Evolutionary conservation across 2,888 invertebrate species (phyloP).

Genomic region (Asteroscopus sphinx): DNA sequence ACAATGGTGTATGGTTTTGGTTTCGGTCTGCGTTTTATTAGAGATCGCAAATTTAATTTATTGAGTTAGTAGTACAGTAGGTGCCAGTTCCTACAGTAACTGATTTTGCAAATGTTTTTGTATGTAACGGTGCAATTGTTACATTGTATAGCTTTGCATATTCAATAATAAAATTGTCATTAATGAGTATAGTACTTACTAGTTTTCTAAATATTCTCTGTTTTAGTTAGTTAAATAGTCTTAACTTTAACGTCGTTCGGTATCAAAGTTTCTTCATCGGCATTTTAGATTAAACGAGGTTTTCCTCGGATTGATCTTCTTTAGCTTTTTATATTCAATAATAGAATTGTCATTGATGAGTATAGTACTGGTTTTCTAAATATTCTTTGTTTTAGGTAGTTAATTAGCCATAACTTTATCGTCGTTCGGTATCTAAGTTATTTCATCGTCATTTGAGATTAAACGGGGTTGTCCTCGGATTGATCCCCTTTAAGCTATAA

Average conservation of each 20-base stretch:
- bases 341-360: too few relatives aligned
- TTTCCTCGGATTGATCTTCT: slow-evolving; percentile 17
- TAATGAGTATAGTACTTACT: background rate
- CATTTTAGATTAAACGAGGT: slow-evolving; percentile 6
- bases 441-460: too few relatives aligned
- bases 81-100: slow-evolving; percentile 14
- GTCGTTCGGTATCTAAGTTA: too few relatives aligned
- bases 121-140: slow-evolving; percentile 25
- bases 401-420: too few relatives aligned
- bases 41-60: slow-evolving; percentile 46
- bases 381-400: too few relatives aligned
- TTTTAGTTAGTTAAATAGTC: slow-evolving; percentile 4
- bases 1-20: slow-evolving; percentile 60
- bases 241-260: background rate
- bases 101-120: slow-evolving; percentile 32
- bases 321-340: too few relatives aligned
- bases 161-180: slow-evolving; percentile 13
- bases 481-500: too few relatives aligned
- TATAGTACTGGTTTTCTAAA: too few relatives aligned
- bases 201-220: slow-evolving; percentile 1
- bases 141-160: slow-evolving; percentile 8
- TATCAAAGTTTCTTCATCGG: background rate
- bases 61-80: slow-evolving; percentile 2
- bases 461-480: too few relatives aligned
- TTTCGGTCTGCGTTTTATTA: slow-evolving; percentile 59